These are phyloP conservation scores for Carettochelys insculpta DNA, from an alignment of 2,113 vertebrate species.

Conservation along the genomic window DNA sequence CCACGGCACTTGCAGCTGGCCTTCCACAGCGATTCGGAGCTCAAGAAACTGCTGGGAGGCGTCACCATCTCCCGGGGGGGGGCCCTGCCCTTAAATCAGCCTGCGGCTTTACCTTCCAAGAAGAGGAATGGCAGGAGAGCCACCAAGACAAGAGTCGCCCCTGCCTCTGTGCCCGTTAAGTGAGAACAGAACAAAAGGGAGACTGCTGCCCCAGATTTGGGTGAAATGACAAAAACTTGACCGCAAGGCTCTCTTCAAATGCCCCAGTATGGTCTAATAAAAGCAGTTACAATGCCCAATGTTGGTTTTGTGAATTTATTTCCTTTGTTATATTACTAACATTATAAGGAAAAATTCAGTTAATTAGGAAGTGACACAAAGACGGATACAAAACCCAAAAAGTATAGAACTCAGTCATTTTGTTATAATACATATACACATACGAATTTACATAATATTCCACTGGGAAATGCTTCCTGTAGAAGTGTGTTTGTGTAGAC, in stretches of 20 bases:
- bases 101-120: conserved; percentile 55
- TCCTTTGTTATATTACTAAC: background rate
- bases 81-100: conserved; percentile 64
- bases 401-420: background rate
- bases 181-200: background rate
- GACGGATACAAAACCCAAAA: background rate
- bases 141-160: background rate
- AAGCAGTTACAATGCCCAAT: background rate
- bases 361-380: background rate
- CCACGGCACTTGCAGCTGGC: conserved; percentile 73
- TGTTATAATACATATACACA: background rate
- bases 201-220: background rate
- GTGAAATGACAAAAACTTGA: background rate
- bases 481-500: background rate
- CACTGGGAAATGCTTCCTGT: background rate
- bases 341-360: background rate
- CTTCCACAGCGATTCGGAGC: conserved; percentile 72
- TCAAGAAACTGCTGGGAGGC: conserved; percentile 65
- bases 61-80: conserved; percentile 60
- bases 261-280: background rate
- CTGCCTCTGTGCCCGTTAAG: background rate
- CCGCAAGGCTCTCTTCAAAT: background rate
- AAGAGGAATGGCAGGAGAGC: conserved; percentile 14
- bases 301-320: background rate
- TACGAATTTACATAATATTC: background rate